Evolutionary conservation across 2,888 invertebrate species (phyloP).

Genomic region (Heliconius erato): DNA sequence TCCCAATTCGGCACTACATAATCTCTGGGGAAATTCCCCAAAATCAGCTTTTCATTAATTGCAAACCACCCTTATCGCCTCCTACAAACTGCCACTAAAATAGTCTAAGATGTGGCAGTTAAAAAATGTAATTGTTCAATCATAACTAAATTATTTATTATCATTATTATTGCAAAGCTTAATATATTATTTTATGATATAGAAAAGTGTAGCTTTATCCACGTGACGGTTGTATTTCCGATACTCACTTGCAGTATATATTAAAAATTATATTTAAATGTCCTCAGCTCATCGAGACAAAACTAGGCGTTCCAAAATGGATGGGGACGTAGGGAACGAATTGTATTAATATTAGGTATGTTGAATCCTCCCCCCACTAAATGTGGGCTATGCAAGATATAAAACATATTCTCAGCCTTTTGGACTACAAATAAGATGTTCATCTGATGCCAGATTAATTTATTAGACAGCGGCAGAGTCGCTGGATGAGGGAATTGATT

Average conservation of each 20-base stretch:
- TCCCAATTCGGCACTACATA: conserved; percentile 61
- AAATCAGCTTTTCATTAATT: conserved; percentile 82
- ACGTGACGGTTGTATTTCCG: too few species aligned
- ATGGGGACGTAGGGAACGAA: not conserved
- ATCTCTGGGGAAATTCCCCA: conserved; percentile 69
- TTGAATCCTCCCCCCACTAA: not conserved
- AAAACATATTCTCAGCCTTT: conserved; percentile 53
- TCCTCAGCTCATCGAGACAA: too few species aligned
- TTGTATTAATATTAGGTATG: not conserved
- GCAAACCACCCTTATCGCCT: conserved; percentile 68
- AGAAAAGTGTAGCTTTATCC: not conserved
- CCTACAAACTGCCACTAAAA: conserved; percentile 58
- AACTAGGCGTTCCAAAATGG: too few species aligned
- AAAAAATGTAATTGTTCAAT: not conserved
- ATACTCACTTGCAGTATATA: too few species aligned
- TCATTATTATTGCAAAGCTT: too few species aligned
- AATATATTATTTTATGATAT: not conserved
- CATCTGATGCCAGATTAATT: conserved; percentile 80
- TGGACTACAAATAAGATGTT: conserved; percentile 67
- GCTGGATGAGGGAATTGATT: conserved; percentile 43
- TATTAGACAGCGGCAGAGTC: conserved; percentile 51
- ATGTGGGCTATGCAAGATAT: not conserved
- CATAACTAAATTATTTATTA: too few species aligned
- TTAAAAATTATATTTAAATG: too few species aligned
- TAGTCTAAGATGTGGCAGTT: conserved; percentile 27